Evolutionary conservation across 2,888 invertebrate species (phyloP), one percentile per base, ranked within the genome.

Genomic region (Elmis aenea): DNA sequence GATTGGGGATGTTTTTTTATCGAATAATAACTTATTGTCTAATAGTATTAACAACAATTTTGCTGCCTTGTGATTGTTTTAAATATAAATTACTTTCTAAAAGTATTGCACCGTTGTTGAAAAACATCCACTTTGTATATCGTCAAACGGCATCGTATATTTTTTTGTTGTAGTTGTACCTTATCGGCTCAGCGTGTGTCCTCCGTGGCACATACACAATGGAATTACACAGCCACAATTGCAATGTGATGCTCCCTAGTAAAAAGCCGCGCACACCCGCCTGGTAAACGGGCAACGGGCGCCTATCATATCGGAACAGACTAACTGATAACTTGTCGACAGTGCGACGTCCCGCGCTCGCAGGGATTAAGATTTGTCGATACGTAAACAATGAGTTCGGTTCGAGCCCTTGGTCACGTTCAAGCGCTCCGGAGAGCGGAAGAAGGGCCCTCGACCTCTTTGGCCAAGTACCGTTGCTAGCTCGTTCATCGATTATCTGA

Each of bases 311-410:
- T 51, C 46, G 32, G 45, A 42, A 38, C 30, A 30, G 40, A 39
- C 36, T 41, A 46, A 49, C 49, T 42, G 51, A 51, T 51, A 46
- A 48, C 46, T 48, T 48, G 51, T 49, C 46, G 47, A 46, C 49
- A 33, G 39, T n/a, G n/a, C 23, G 32, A 38, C n/a, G n/a, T n/a
- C n/a, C n/a, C n/a, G n/a, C 31, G 28, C 29, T 33, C 24, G 3
- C 21, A 27, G n/a, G 33, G 36, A 32, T 38, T 44, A 34, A 43
- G 30, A 24, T 26, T 32, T 29, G 29, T 39, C 32, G 39, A 41
- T 41, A 37, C 35, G 31, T 46, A 48, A 48, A 50, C 45, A 48
- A 50, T 43, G 30, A 38, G 42, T 34, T 15, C 27, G 16, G 35
- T 36, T 30, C 29, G 33, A 45, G 41, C 46, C 33, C 50, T 50